Evolutionary conservation across 2,113 vertebrate genomes (phyloP).

Genomic region (Cephalophus harveyi): DNA sequence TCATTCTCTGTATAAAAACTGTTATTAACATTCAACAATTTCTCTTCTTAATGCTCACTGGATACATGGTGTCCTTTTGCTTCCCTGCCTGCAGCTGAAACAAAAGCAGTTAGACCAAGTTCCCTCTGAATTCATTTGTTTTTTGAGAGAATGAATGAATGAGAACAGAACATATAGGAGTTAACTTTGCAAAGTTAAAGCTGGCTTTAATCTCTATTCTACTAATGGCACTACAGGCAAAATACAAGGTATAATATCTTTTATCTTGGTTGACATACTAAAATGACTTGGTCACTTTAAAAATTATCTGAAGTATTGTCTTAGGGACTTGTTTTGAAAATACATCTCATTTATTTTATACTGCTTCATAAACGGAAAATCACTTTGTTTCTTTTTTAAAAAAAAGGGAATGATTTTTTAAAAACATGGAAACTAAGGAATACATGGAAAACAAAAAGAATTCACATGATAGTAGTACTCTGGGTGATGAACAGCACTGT

Average conservation of each 20-base stretch:
- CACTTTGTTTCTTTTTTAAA: slow-evolving; percentile 44
- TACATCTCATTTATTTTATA: slow-evolving; percentile 82
- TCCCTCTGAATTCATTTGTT: slow-evolving; percentile 71
- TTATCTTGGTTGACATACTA: slow-evolving; percentile 79
- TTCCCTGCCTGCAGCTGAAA: slow-evolving; percentile 86
- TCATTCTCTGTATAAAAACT: slow-evolving; percentile 78
- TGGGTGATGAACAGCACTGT: slow-evolving; percentile 74
- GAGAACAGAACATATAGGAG: slow-evolving; percentile 65
- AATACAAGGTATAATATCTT: slow-evolving; percentile 68
- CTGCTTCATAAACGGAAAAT: slow-evolving; percentile 80
- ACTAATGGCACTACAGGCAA: slow-evolving; percentile 82
- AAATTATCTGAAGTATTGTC: slow-evolving; percentile 84
- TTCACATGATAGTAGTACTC: slow-evolving; percentile 81
- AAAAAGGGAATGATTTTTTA: slow-evolving; percentile 78
- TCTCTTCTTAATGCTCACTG: slow-evolving; percentile 74
- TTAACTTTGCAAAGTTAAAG: slow-evolving; percentile 75
- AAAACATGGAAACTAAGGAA: slow-evolving; percentile 74
- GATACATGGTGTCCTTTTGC: slow-evolving; percentile 78
- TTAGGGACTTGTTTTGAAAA: slow-evolving; percentile 82
- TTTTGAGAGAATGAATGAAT: slow-evolving; percentile 71
- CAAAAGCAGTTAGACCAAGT: slow-evolving; percentile 83
- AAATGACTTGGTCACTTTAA: slow-evolving; percentile 84
- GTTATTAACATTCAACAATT: slow-evolving; percentile 76
- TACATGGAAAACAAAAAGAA: slow-evolving; percentile 62
- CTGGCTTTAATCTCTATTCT: slow-evolving; percentile 76